Percentiles rank a stretch among this genome's conserved stretches.
phyloP scores from a whole-genome alignment of 2,888 invertebrate species.

The Stenichneumon culpator region DNA sequence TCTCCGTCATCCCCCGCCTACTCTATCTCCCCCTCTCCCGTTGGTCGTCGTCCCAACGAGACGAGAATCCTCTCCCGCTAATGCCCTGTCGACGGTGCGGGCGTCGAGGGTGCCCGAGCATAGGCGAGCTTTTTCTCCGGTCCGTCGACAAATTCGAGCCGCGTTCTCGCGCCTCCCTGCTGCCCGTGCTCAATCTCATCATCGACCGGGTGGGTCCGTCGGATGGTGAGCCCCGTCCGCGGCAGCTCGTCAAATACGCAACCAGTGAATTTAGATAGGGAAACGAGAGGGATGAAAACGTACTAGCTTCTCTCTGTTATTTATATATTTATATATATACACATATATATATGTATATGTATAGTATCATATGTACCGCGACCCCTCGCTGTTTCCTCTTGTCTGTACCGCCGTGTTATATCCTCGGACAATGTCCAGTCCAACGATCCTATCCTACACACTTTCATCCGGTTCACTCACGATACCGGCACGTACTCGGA shows the following conservation, averaged over 20 bases:
- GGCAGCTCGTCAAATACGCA: slow-evolving; percentile 54
- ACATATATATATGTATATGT: background rate
- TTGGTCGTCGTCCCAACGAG: slow-evolving; percentile 29
- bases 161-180: slow-evolving; percentile 34
- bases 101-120: slow-evolving; percentile 55
- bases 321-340: slow-evolving; percentile 12
- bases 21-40: background rate
- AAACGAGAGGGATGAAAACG: slow-evolving; percentile 53
- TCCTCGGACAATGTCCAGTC: slow-evolving; percentile 39
- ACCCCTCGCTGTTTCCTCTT: slow-evolving; percentile 42
- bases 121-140: slow-evolving; percentile 47
- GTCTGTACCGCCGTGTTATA: slow-evolving; percentile 24
- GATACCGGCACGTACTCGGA: slow-evolving; percentile 51
- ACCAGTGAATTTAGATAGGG: slow-evolving; percentile 55
- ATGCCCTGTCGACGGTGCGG: slow-evolving; percentile 71
- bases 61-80: slow-evolving; percentile 71
- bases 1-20: slow-evolving; percentile 56
- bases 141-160: slow-evolving; percentile 70
- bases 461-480: slow-evolving; percentile 38
- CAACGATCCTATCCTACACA: slow-evolving; percentile 14
- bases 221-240: slow-evolving; percentile 9
- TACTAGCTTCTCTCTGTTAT: slow-evolving; percentile 6
- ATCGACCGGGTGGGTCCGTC: slow-evolving; percentile 49
- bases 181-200: slow-evolving; percentile 50
- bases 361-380: slow-evolving; percentile 3